These are phyloP conservation scores for Drosophila nigricruria DNA, from an alignment of 2,888 invertebrate genomes.

Conservation along the genomic window DNA sequence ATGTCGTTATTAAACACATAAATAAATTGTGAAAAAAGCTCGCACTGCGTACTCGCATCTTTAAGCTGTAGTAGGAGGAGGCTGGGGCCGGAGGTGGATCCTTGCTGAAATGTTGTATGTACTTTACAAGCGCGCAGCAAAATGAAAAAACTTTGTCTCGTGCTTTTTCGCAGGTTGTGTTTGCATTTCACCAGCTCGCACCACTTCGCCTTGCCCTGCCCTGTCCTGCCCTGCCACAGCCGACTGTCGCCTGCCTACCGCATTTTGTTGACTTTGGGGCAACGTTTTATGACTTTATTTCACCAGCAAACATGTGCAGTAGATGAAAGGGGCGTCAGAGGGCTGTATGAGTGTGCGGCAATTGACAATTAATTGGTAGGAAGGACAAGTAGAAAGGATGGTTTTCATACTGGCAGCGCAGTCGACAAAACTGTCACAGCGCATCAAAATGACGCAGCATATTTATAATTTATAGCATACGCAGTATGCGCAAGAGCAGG, in stretches of 20 bases:
- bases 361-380: constrained; percentile 70
- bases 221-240: too few species aligned
- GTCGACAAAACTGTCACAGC: constrained; percentile 38
- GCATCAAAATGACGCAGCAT: constrained; percentile 57
- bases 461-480: constrained; percentile 73
- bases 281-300: constrained; percentile 69
- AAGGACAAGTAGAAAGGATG: not conserved
- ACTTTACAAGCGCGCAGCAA: constrained; percentile 44
- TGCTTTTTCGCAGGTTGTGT: constrained; percentile 35
- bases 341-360: constrained; percentile 43
- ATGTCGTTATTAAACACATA: constrained; percentile 80
- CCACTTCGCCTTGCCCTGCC: not conserved
- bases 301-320: constrained; percentile 52
- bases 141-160: constrained; percentile 54
- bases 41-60: constrained; percentile 17
- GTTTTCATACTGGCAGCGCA: constrained; percentile 6
- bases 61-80: not conserved
- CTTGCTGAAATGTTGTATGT: constrained; percentile 42
- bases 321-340: not conserved
- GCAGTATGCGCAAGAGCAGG: constrained; percentile 42
- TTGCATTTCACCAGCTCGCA: constrained; percentile 31
- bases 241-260: not conserved
- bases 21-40: constrained; percentile 73
- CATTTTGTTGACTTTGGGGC: constrained; percentile 55
- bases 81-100: not conserved